Evolutionary conservation across 2,797 vertebrate genomes (phyloP).

Genomic region (Vespertilio murinus): DNA sequence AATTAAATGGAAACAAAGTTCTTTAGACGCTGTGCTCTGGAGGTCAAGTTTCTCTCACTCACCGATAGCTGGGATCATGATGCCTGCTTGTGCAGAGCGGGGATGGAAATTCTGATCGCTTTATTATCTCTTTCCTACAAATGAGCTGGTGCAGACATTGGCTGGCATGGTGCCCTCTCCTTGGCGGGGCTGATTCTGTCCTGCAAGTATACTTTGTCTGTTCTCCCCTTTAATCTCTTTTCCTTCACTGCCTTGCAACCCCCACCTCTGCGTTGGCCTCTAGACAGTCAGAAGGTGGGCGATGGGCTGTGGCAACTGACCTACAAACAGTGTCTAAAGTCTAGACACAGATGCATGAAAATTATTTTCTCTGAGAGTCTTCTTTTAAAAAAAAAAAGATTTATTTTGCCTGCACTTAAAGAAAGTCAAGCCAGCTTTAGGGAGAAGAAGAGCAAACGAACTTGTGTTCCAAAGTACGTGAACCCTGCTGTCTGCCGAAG

Average conservation of each 20-base stretch:
- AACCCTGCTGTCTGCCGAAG: neutral
- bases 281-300: neutral
- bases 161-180: neutral
- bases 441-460: constrained; percentile 35
- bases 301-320: neutral
- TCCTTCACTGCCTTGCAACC: neutral
- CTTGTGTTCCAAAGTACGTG: neutral
- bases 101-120: constrained; percentile 55
- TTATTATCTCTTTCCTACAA: neutral
- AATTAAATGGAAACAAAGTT: constrained; percentile 67
- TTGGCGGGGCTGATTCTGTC: neutral
- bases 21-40: constrained; percentile 36
- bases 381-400: neutral
- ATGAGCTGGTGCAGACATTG: neutral
- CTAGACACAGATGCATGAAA: neutral
- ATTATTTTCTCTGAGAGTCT: neutral
- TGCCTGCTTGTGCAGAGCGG: neutral
- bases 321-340: neutral
- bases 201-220: neutral
- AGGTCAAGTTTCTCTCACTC: neutral
- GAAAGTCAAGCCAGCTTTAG: neutral
- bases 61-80: neutral
- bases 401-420: constrained; percentile 10
- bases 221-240: neutral
- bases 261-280: neutral